These are phyloP conservation scores for Gnathonemus echidnorhynchus DNA, from an alignment of 2,113 vertebrate species.

Conservation along the genomic window DNA sequence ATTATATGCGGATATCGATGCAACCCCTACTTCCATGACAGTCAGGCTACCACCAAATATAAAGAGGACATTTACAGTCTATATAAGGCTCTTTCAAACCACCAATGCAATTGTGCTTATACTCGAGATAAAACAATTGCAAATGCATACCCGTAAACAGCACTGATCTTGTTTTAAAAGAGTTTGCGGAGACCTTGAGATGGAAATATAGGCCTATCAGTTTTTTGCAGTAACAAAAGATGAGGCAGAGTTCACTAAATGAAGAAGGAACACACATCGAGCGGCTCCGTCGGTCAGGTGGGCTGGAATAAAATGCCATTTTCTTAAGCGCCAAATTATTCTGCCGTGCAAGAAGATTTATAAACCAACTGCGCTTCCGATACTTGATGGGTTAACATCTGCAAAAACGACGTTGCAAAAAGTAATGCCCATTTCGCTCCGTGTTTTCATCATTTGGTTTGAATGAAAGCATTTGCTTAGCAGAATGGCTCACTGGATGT, in stretches of 20 bases:
- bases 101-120: neutral
- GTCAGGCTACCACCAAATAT: neutral
- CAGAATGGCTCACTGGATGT: neutral
- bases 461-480: neutral
- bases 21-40: neutral
- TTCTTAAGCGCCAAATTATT: neutral
- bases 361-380: neutral
- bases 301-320: neutral
- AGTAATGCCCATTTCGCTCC: neutral
- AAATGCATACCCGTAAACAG: neutral
- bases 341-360: neutral
- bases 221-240: neutral
- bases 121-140: neutral
- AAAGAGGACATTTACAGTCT: neutral
- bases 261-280: neutral
- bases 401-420: neutral
- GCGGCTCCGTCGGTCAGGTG: neutral
- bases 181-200: neutral
- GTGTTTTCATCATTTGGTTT: neutral
- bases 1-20: neutral
- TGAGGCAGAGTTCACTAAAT: neutral
- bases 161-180: neutral
- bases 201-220: neutral
- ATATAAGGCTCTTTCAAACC: neutral
- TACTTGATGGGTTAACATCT: neutral